Evolutionary conservation across 2,888 invertebrate genomes (phyloP), one percentile per base, ranked within the genome.

Genomic region (Troides helena): DNA sequence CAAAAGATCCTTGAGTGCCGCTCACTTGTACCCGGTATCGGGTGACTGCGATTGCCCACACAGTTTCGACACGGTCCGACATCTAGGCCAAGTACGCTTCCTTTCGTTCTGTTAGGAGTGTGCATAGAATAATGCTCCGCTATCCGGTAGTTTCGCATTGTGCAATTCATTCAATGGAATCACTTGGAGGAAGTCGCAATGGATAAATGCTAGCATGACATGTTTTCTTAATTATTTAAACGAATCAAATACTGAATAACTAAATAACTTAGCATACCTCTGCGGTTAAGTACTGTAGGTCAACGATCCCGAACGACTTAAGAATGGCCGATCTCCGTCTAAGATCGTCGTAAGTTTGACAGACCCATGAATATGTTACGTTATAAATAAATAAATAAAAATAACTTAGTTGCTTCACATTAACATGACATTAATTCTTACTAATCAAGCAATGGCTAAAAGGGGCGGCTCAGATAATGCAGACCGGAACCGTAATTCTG

Each of bases 21-120:
- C 69, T 72, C 71, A 72, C 72, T 69, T 65, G 53, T 69, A 69
- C 61, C 62, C 62, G 59, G 68, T 70, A 67, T 67, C 71, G 71
- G 65, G 68, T 69, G 69, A 59, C 70, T 65, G 68, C 77, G 78
- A 81, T 80, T 81, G 81, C 81, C 62, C 68, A 71, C 68, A 72
- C 74, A 70, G 81, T 86, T 82, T 82, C 81, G 80, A 81, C 81
- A 82, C 66, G 63, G 66, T 66, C 67, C 77, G 72, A 74, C 76
- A 87, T 78, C 81, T 80, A 76, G 89, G 89, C 88, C 89, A 89
- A 89, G 89, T 79, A 85, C 86, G 85, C 85, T 88, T 87, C 88
- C 88, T 85, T 87, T 88, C 86, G 75, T 76, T 78, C 62, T 53
- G 46, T 46, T 60, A 25, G 30, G 25, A 68, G 36, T 66, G 58